Evolutionary conservation across 2,888 invertebrate genomes (phyloP), one percentile per base, ranked within the genome.

Genomic region (Cosmia pyralina): DNA sequence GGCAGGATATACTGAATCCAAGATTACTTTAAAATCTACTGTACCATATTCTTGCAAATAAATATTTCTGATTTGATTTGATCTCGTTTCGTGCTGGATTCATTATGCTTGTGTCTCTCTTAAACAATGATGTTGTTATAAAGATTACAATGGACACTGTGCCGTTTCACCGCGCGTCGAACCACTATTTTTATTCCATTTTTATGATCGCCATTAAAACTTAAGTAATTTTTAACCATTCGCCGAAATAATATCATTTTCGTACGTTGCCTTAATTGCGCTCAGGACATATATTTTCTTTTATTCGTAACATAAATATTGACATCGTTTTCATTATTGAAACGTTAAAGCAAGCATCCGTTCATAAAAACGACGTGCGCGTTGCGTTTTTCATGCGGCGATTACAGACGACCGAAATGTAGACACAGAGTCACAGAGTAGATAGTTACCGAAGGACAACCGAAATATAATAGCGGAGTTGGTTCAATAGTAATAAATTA

Each of bases 381-480:
- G 57, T 62, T 82, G 79, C 69, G 69, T 78, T 70, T 78, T 78
- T 78, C 83, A 82, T 58, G 82, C 28, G 53, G 65, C 59, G 60
- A 78, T 70, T 82, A 70, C 73, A 69, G 69, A 57, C 59, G 19
- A 60, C 59, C 48, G 11, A 67, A 70, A 68, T 70, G 63, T 64
- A 63, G 60, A 50, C 53, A 50, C 22, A 15, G 8, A 11, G 38
- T 17, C 38, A 66, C 46, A 52, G 0, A 28, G 19, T 1, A 44
- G 22, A n/a, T 6, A 11, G 0, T 2, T 13, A 6, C 65, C 78
- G 67, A 65, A 73, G n/a, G 15, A 4, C 11, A 6, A 77, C 34
- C 15, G 0, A 19, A 8, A n/a, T 44, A 13, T 15, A 7, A 28
- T 17, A 6, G 3, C 15, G 8, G 2, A 17, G 38, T 17, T 69